phyloP scores from a whole-genome alignment of 2,113 vertebrate species.

The Macaca nemestrina region DNA sequence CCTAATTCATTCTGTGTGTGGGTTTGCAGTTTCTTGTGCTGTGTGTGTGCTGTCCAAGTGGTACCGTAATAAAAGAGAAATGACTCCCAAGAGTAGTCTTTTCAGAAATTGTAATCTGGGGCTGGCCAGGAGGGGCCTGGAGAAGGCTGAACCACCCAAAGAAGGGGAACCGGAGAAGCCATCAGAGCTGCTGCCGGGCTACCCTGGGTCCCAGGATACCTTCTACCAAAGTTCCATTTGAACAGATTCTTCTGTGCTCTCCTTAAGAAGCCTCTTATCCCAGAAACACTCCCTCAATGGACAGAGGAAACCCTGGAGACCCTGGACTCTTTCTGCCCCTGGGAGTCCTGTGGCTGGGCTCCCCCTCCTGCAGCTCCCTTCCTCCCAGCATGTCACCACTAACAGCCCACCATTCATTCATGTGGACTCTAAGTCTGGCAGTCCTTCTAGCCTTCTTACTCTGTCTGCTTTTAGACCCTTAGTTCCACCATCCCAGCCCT shows the following conservation, averaged over 20 bases:
- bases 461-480: neutral
- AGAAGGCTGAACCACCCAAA: neutral
- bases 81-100: neutral
- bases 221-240: neutral
- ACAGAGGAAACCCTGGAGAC: neutral
- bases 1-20: constrained; percentile 59
- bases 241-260: neutral
- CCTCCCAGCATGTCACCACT: neutral
- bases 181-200: neutral
- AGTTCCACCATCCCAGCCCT: neutral
- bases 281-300: neutral
- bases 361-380: neutral
- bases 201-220: neutral
- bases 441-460: neutral
- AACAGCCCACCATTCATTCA: too few species aligned
- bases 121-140: neutral
- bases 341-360: neutral
- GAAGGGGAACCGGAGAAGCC: neutral
- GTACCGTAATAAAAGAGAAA: constrained; percentile 70
- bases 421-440: neutral
- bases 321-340: neutral
- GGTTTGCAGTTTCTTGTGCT: constrained; percentile 44
- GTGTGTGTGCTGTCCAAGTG: constrained; percentile 31
- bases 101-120: neutral
- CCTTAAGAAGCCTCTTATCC: neutral